Evolutionary conservation across 37 sponge, comb jelly and placozoan genomes (phyloP), one percentile per base, ranked within the genome.

Genomic region (Hormiphora californensis): DNA sequence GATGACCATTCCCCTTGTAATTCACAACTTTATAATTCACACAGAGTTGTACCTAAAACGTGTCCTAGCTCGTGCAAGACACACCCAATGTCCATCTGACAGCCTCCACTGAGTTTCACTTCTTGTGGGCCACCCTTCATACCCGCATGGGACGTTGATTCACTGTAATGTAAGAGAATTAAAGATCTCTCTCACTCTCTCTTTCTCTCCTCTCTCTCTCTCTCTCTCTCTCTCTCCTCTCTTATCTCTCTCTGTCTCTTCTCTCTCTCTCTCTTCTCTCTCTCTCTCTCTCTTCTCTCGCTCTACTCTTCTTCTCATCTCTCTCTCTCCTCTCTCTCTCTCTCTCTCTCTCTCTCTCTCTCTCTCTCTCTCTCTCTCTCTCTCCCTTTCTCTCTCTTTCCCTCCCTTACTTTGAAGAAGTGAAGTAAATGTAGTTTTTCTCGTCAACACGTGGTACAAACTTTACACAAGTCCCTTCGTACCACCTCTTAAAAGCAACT

Each of bases 31-130:
- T 17, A 17, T 46, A 12, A 46, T 17, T 46, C 11, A 17, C 12
- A 46, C 12, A 17, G 51, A 46, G 4, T 12, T 46, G 12, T 21
- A 73, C 81, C 81, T 73, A 73, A 46, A 46, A 33, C 81, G 43
- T 73, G 81, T 40, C 81, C 81, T 4, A 73, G 81, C 23, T 73
- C 81, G 81, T 73, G 81, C 81, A 73, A 43, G 9, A 73, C 17
- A 33, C 46, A n/a, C 25, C 81, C 81, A 7, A 19, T 37, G 46
- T 73, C 44, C 28, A 27, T 43, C 81, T 73, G 81, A 17, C 81
- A 73, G 2, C 35, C 46, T 11, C 17, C 46, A 11, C 44, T 33
- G 32, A 73, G 40, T 41, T 43, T 73, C 41, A 73, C 81, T 25
- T 36, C 21, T 46, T 73, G 81, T 30, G 19, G 41, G 5, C 81